A percentile compares a stretch with the other conserved stretches of the same genome.
phyloP scores from a whole-genome alignment of 2,888 invertebrate species.

The Drosophila austrosaltans region DNA sequence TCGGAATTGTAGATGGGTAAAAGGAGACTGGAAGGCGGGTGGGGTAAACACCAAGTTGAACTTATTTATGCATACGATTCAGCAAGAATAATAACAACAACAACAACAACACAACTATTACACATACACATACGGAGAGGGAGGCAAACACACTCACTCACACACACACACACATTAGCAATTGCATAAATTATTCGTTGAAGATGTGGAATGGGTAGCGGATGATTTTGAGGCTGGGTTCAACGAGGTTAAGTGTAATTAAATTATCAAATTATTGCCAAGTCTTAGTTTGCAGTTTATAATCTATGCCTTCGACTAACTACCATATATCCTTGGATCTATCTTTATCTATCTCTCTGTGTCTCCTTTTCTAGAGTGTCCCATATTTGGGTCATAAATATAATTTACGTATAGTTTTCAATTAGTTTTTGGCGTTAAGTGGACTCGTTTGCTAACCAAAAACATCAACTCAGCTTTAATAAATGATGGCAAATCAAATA shows the following conservation, averaged over 20 bases:
- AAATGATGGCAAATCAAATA: conserved; percentile 22
- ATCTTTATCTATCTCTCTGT: background rate
- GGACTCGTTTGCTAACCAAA: conserved; percentile 33
- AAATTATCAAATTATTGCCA: conserved; percentile 78
- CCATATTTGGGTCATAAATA: conserved; percentile 57
- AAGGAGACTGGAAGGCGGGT: conserved; percentile 17
- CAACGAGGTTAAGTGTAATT: conserved; percentile 77
- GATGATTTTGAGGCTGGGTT: conserved; percentile 43
- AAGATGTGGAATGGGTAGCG: conserved; percentile 8
- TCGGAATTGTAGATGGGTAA: conserved; percentile 19
- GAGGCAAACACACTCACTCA: conserved; percentile 2
- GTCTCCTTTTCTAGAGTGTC: background rate
- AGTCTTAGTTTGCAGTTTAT: conserved; percentile 79
- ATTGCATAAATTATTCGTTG: conserved; percentile 71
- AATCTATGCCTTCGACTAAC: conserved; percentile 45
- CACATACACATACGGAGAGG: conserved; percentile 9
- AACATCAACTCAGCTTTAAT: conserved; percentile 31
- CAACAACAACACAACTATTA: conserved; percentile 22
- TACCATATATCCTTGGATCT: background rate
- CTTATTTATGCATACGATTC: conserved; percentile 78
- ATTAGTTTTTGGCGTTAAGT: conserved; percentile 68
- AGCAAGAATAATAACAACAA: conserved; percentile 64
- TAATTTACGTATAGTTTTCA: conserved; percentile 67
- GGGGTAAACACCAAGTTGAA: conserved; percentile 41
- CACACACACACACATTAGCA: conserved; percentile 43